Evolutionary conservation across 2,113 vertebrate genomes (phyloP), one percentile per base, ranked within the genome.

Genomic region (Ciconia maguari): DNA sequence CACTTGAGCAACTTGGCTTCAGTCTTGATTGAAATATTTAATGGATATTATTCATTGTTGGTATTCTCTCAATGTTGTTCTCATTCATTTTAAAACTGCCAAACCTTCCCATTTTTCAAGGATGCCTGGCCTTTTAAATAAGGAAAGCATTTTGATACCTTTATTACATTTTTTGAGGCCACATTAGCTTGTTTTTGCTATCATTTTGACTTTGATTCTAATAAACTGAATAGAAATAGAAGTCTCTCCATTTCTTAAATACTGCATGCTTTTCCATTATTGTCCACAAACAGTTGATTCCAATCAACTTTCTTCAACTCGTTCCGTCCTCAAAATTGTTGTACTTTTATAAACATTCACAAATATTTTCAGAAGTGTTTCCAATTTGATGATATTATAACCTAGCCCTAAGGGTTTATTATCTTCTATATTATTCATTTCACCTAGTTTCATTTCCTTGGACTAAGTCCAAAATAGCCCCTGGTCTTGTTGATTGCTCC

Each of bases 321-420:
- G 97, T 98, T 98, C 97, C 70, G n/a, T 95, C 97, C 95, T 92
- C 93, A 96, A 88, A 97, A 97, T 98, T 97, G 97, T 92, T 98
- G 90, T 97, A 96, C 81, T 97, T 98, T 96, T 97, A 98, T 97
- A 98, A 97, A 96, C 95, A 96, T 98, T 98, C 97, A 98, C 97
- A 98, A 97, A 98, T 98, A 98, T 98, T 98, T 96, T 96, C 96
- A 96, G 95, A 97, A 98, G 93, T 97, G 97, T 96, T 98, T 98
- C 95, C 97, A 97, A 97, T 97, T 96, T 98, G 97, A 93, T 94
- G 97, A 97, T 98, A 97, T 97, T 98, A 98, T 97, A 98, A 98
- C 96, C 97, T 98, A 97, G 97, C 98, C 98, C 97, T 98, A 96
- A 97, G 98, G 98, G 98, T 98, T 98, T 98, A 98, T 98, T 98